Conservation (phyloP, 2,113 vertebrate genomes). For the Coracopsis vasa region DNA sequence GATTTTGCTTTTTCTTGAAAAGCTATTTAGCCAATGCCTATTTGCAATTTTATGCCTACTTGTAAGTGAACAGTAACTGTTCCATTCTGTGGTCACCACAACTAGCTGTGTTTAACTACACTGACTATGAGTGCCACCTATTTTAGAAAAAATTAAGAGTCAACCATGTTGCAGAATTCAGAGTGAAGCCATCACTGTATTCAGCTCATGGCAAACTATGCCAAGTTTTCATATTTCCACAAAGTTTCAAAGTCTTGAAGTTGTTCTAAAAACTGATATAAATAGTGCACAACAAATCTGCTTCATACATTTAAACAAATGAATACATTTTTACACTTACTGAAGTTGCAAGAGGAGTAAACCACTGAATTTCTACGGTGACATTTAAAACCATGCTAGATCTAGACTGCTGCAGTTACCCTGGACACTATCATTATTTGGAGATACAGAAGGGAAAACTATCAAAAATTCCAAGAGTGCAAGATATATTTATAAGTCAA, state of each 20-base stretch:
- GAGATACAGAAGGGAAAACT: background rate
- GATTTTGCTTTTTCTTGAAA: background rate
- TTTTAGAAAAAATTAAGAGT: background rate
- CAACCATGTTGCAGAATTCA: background rate
- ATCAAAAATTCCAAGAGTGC: background rate
- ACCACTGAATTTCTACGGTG: background rate
- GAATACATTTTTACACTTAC: background rate
- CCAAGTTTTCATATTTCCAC: conserved; percentile 5
- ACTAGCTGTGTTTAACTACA: background rate
- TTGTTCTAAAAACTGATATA: conserved; percentile 42
- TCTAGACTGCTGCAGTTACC: background rate
- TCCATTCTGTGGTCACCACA: conserved; percentile 21
- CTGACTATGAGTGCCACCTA: conserved; percentile 8
- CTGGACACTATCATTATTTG: background rate
- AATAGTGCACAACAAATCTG: conserved; percentile 43
- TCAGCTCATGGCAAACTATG: background rate
- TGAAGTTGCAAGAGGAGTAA: background rate
- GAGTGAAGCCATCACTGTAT: background rate
- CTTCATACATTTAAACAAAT: background rate
- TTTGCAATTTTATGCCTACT: conserved; percentile 36
- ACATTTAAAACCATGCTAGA: background rate
- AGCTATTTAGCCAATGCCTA: background rate
- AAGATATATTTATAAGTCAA: background rate
- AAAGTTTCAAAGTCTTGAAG: conserved; percentile 26
- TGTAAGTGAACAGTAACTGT: conserved; percentile 34